Percentiles rank a stretch among this genome's conserved stretches.
Evolutionary conservation across 2,888 invertebrate genomes (phyloP).

Genomic region (Volucella inanis): DNA sequence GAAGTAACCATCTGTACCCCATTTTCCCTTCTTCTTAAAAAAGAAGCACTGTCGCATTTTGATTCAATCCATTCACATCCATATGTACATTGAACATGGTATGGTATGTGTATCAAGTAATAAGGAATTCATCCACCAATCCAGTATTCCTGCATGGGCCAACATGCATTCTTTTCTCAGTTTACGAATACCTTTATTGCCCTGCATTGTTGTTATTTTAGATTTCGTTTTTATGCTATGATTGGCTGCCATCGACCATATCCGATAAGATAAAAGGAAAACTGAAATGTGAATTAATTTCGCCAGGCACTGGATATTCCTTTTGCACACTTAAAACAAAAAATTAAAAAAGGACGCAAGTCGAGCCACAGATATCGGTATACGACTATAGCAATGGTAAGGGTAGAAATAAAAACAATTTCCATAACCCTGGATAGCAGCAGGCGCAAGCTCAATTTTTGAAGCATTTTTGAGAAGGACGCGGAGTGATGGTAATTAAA

Average conservation of each 20-base stretch:
- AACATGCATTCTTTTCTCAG: not conserved
- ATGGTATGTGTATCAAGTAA: too few species aligned
- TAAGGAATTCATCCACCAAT: too few species aligned
- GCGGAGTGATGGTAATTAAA: constrained; percentile 65
- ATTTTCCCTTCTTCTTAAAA: too few species aligned
- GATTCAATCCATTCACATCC: too few species aligned
- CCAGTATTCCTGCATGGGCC: too few species aligned
- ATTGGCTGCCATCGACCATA: constrained; percentile 29
- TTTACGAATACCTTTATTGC: constrained; percentile 20
- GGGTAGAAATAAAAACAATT: constrained; percentile 55
- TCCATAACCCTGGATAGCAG: constrained; percentile 65
- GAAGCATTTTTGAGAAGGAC: constrained; percentile 54
- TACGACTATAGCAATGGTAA: constrained; percentile 4
- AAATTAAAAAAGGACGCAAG: constrained; percentile 4
- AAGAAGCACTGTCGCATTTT: too few species aligned
- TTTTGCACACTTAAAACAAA: constrained; percentile 28
- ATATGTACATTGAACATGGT: too few species aligned
- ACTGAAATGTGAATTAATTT: constrained; percentile 57
- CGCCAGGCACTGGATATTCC: constrained; percentile 34
- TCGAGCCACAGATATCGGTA: constrained; percentile 55
- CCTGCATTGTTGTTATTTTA: constrained; percentile 9
- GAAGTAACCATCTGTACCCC: too few species aligned
- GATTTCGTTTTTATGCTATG: constrained; percentile 44
- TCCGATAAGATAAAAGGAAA: constrained; percentile 50
- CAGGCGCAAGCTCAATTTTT: constrained; percentile 71